Percentiles rank a stretch among this genome's conserved stretches.
Evolutionary conservation across 35 echinoderm and acorn worm species (phyloP).

Genomic region (Amphiura filiformis): DNA sequence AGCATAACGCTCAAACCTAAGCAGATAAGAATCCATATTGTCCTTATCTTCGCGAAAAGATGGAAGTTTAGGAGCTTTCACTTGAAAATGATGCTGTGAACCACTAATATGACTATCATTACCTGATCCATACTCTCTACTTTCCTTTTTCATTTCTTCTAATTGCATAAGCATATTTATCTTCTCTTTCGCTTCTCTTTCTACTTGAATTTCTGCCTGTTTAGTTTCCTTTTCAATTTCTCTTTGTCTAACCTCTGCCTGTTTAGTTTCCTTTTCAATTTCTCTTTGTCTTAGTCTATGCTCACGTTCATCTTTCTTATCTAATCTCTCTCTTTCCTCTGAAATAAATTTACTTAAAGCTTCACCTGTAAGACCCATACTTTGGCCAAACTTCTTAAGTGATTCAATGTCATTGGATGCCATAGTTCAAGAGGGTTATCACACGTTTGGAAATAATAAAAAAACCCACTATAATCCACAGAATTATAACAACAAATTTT

Average conservation of each 20-base stretch:
- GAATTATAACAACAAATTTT: too few relatives aligned
- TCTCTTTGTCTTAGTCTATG: neutral
- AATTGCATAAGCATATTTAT: neutral
- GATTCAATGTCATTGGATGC: neutral
- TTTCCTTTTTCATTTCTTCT: neutral
- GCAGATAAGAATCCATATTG: conserved; percentile 47
- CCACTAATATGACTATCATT: neutral
- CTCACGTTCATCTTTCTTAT: neutral
- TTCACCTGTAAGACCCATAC: neutral
- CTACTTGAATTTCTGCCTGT: neutral
- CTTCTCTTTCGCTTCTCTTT: neutral
- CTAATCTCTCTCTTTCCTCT: neutral
- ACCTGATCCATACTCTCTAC: neutral
- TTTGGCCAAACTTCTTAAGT: neutral
- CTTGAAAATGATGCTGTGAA: neutral
- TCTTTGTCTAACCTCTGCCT: neutral
- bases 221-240: neutral
- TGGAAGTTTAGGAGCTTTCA: conserved; percentile 39
- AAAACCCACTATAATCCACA: too few relatives aligned
- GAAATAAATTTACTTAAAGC: neutral
- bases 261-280: neutral
- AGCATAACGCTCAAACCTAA: conserved; percentile 39
- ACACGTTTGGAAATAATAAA: too few relatives aligned
- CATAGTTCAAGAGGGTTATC: neutral
- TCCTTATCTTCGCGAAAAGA: conserved; percentile 18